phyloP scores from a whole-genome alignment of 2,113 vertebrate species.

The Paradoxurus hermaphroditus region DNA sequence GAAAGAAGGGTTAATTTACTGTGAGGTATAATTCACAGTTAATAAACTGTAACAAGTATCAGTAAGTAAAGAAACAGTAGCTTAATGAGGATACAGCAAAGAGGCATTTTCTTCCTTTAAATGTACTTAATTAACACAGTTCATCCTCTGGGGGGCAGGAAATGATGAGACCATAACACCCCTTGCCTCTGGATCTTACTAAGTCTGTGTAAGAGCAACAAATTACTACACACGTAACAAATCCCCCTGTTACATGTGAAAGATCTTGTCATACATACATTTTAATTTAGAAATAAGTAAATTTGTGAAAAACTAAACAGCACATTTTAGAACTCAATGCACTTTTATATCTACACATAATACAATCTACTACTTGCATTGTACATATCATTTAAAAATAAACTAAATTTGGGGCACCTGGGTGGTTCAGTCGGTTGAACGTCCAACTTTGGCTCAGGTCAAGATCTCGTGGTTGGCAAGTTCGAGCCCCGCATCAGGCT shows the following conservation, averaged over 20 bases:
- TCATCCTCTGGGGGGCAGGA: slow-evolving; percentile 52
- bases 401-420: too few relatives aligned
- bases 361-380: not conserved
- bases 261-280: not conserved
- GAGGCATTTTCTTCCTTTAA: slow-evolving; percentile 45
- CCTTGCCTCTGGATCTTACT: slow-evolving; percentile 23
- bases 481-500: too few relatives aligned
- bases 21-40: slow-evolving; percentile 37
- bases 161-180: slow-evolving; percentile 63
- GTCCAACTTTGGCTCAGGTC: too few relatives aligned
- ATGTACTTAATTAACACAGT: slow-evolving; percentile 58
- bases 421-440: too few relatives aligned
- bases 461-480: too few relatives aligned
- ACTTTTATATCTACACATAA: not conserved
- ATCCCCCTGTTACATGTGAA: slow-evolving; percentile 13
- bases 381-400: not conserved
- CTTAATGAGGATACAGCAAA: slow-evolving; percentile 22
- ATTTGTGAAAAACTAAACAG: not conserved
- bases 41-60: slow-evolving; percentile 54
- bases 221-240: not conserved
- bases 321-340: not conserved
- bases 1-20: slow-evolving; percentile 54
- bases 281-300: slow-evolving; percentile 42
- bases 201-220: slow-evolving; percentile 44
- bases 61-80: slow-evolving; percentile 43